A percentile compares a stretch with the other conserved stretches of the same genome.
Conservation (phyloP, 2,888 invertebrate genomes). For the Pristionchus japonicus region DNA sequence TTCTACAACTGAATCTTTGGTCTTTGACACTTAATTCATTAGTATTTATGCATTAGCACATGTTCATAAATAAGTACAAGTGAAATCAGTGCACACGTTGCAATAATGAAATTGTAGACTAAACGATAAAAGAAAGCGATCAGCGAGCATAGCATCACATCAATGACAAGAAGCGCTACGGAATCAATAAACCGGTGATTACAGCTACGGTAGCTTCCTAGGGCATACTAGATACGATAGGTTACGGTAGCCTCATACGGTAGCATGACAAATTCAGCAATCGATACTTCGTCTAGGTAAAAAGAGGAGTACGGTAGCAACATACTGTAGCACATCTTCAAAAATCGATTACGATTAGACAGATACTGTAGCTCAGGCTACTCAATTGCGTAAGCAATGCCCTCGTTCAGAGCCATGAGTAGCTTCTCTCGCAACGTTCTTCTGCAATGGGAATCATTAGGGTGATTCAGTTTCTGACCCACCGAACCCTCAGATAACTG, state of each 20-base stretch:
- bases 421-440: conserved; percentile 64
- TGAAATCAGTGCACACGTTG: background rate
- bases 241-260: too few relatives aligned
- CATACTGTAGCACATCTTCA: background rate
- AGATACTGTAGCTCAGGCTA: conserved; percentile 46
- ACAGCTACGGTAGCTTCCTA: background rate
- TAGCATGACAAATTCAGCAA: too few relatives aligned
- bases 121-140: background rate
- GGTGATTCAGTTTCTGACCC: background rate
- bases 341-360: background rate
- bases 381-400: conserved; percentile 72
- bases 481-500: too few relatives aligned
- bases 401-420: conserved; percentile 68
- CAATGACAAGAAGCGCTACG: background rate
- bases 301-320: background rate
- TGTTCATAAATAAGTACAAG: background rate
- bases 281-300: background rate
- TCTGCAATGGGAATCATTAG: background rate
- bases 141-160: background rate
- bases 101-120: background rate
- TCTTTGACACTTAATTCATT: too few relatives aligned
- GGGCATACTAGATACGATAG: too few relatives aligned
- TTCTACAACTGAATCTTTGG: too few relatives aligned
- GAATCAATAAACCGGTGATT: background rate
- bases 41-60: background rate